Base-by-base conservation (phyloP, 2,888 invertebrate genomes). In the Crossocerus cetratus region DNA sequence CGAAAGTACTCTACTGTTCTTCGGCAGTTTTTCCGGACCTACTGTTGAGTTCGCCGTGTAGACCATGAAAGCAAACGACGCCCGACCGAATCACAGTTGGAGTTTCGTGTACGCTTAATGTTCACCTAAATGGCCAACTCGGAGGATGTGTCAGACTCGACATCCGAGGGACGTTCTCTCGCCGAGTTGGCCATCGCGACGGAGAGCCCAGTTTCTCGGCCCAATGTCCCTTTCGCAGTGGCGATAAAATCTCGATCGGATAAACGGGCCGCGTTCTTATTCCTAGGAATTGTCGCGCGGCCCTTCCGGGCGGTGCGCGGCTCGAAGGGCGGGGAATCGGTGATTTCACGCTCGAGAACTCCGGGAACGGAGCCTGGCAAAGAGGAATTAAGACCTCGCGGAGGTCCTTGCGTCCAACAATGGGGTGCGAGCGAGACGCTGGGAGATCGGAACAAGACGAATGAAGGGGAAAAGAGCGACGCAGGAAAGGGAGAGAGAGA, bases 211-310 rank as follows among this genome's bases (percentile, higher is more conserved):
- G 32, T 32, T n/a, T n/a, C n/a, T 32, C 32, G 4, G 8, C 32
- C 32, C 1, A 32, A 32, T 2, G 32, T 32, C 32, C 32, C 32
- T 32, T 32, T 32, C 8, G 82, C 82, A 82, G 82, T 82, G 80
- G 80, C 78, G 82, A 82, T 82, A 82, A 82, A 82, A 82, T 80
- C 82, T 82, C 80, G 82, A 82, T 82, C 82, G 82, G 82, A 82
- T 82, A 82, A 32, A 82, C 80, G 82, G 80, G 80, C 78, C 80
- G 72, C 74, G 79, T 75, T 79, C 81, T 81, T 81, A 81, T 81
- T 81, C 81, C 78, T 81, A 77, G 81, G 79, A 81, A 81, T 81
- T 79, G 81, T 81, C 81, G 72, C 81, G 77, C 72, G 79, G n/a
- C n/a, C n/a, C 21, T 69, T 69, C 66, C 58, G 73, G 76, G 67